Evolutionary conservation across 2,888 invertebrate genomes (phyloP), one percentile per base, ranked within the genome.

Genomic region (Eurytoma californica): DNA sequence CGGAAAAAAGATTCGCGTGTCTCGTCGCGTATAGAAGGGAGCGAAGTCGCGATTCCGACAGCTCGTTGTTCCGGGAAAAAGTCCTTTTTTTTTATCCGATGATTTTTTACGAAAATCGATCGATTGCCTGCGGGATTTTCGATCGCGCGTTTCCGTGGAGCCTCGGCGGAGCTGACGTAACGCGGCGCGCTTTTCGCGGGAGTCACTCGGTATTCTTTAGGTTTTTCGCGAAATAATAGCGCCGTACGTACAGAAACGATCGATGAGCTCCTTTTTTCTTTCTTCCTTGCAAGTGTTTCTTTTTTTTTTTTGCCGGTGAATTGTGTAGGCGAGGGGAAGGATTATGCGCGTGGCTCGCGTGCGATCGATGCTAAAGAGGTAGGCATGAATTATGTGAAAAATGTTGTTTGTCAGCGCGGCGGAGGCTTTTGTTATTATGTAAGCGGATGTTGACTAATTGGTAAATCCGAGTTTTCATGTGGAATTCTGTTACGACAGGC

Each of bases 161-260:
- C 58, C 57, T 28, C 7, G 1, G n/a, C 55, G 0, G 60, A 60
- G 20, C 49, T 66, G 65, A 74, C 9, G 63, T 53, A 77, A 67
- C 16, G 57, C 61, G 9, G 51, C 24, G n/a, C 20, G n/a, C 51
- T 68, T 60, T 80, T 77, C 63, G 73, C 3, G 24, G 63, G 69
- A 72, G 65, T 77, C 66, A 53, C 77, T 80, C 61, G 70, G 53
- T 74, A 80, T 80, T 80, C 70, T 77, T 74, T 61, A 74, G 74
- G 49, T 72, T 77, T 80, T 74, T 77, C 66, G 70, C 61, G 66
- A 77, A 80, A 80, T 49, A 80, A 80, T 49, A 61, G 51, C 28
- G 63, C n/a, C 47, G 18, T 70, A 20, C 24, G 24, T 65, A 60
- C n/a, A 39, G 73, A 73, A 80, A 13, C 53, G 69, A 72, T 63